Evolutionary conservation across 2,888 invertebrate genomes (phyloP), one percentile per base, ranked within the genome.

Genomic region (Brachyptera risi): DNA sequence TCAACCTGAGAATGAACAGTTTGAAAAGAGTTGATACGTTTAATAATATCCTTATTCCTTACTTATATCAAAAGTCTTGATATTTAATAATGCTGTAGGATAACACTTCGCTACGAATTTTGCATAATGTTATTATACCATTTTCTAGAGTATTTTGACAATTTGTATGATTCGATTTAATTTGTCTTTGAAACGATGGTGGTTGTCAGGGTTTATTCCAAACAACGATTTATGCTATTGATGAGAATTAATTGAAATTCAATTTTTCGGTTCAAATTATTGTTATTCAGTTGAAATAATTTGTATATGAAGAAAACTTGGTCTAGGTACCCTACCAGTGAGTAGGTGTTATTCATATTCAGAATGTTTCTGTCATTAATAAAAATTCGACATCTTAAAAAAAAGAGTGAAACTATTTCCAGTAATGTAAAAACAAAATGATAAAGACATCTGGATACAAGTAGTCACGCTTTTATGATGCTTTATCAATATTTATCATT

Each of bases 191-290:
- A 31, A 31, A 5, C 7, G 31, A 31, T 31, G 47, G 35, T 17
- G 54, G 35, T 54, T 37, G 35, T 15, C 54, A 54, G 54, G 54
- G 54, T 54, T 35, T 17, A 35, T 54, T 54, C 54, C 54, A 54
- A 54, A 44, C 54, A 54, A 37, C 54, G 54, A 37, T 38, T n/a
- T n/a, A 47, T 24, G n/a, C 2, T 19, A 24, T 4, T 24, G 24
- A 21, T 24, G 23, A 17, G 24, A 21, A 2, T 21, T 47, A 24
- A 9, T 24, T 47, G n/a, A 17, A 47, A 13, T 47, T 47, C 24
- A 21, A 47, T 47, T 47, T 47, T 31, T 5, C 31, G 7, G 5
- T 5, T 7, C 5, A 31, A 31, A 7, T 31, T 5, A 31, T n/a
- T n/a, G n/a, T n/a, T n/a, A n/a, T n/a, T n/a, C n/a, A n/a, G n/a